Evolutionary conservation across 2,113 vertebrate species (phyloP).

Genomic region (Anguilla rostrata): DNA sequence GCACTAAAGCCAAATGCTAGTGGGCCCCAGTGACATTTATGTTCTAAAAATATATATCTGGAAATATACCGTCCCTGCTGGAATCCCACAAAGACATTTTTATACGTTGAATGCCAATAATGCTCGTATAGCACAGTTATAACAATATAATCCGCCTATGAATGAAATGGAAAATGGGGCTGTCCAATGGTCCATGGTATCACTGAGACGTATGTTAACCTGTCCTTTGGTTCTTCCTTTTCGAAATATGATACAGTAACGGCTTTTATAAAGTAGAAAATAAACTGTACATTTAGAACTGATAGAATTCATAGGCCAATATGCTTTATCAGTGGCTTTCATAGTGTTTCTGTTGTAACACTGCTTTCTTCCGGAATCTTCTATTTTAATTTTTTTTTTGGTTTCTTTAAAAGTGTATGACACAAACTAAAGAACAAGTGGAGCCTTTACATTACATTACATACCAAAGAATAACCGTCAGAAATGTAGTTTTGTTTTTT

Average conservation of each 20-base stretch:
- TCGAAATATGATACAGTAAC: not conserved
- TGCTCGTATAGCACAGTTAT: not conserved
- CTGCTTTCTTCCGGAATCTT: not conserved
- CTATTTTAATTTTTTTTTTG: slow-evolving; percentile 19
- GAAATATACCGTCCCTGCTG: not conserved
- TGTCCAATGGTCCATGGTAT: slow-evolving; percentile 18
- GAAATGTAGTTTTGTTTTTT: not conserved
- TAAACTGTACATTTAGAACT: too few species aligned
- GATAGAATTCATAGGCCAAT: not conserved
- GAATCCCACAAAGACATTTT: not conserved
- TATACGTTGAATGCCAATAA: not conserved
- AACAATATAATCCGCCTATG: not conserved
- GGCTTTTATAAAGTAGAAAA: too few species aligned
- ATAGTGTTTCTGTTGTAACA: not conserved
- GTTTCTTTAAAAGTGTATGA: slow-evolving; percentile 26
- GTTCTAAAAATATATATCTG: not conserved
- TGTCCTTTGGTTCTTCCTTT: slow-evolving; percentile 27
- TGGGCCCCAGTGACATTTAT: not conserved
- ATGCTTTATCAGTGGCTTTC: not conserved
- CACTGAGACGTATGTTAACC: slow-evolving; percentile 38
- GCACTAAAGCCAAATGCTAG: not conserved
- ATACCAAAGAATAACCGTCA: not conserved
- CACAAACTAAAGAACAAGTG: slow-evolving; percentile 8
- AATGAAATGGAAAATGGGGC: slow-evolving; percentile 9
- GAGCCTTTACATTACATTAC: not conserved